Evolutionary conservation across 2,888 invertebrate genomes (phyloP).

Genomic region (Melanargia galathea): DNA sequence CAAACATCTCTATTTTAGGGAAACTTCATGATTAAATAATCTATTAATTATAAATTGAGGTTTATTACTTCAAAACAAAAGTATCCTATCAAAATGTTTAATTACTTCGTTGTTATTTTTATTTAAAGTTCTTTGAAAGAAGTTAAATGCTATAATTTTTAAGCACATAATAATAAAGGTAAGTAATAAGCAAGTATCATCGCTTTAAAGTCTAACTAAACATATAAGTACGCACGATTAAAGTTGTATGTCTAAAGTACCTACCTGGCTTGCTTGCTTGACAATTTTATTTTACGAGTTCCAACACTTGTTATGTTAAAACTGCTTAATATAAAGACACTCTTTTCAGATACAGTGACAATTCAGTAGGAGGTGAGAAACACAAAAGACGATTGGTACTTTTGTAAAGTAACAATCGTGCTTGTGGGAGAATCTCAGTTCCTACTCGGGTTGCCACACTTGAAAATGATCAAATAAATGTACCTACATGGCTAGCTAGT

Average conservation of each 20-base stretch:
- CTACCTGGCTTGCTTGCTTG: constrained; percentile 25
- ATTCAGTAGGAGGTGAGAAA: constrained; percentile 72
- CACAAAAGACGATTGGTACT: constrained; percentile 74
- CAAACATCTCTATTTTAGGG: too few relatives aligned
- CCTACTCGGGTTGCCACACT: constrained; percentile 77
- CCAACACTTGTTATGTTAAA: not conserved
- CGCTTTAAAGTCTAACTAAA: not conserved
- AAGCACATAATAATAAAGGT: not conserved
- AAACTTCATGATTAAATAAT: too few relatives aligned
- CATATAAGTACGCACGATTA: constrained; percentile 17
- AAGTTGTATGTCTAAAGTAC: constrained; percentile 15
- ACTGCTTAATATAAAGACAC: constrained; percentile 19
- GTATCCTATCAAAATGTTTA: too few relatives aligned
- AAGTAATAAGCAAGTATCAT: not conserved
- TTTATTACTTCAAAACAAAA: too few relatives aligned
- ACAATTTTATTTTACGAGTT: constrained; percentile 24
- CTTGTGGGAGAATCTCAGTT: constrained; percentile 55
- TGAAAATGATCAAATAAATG: constrained; percentile 60
- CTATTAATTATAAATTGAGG: too few relatives aligned
- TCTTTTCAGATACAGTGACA: constrained; percentile 69
- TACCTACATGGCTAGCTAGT: constrained; percentile 77
- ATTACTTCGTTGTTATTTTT: too few relatives aligned
- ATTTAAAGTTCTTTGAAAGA: too few relatives aligned
- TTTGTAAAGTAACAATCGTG: constrained; percentile 69
- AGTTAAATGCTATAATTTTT: too few relatives aligned